phyloP scores from a whole-genome alignment of 1,140 invertebrate species.

The Stegodyphus mimosarum region DNA sequence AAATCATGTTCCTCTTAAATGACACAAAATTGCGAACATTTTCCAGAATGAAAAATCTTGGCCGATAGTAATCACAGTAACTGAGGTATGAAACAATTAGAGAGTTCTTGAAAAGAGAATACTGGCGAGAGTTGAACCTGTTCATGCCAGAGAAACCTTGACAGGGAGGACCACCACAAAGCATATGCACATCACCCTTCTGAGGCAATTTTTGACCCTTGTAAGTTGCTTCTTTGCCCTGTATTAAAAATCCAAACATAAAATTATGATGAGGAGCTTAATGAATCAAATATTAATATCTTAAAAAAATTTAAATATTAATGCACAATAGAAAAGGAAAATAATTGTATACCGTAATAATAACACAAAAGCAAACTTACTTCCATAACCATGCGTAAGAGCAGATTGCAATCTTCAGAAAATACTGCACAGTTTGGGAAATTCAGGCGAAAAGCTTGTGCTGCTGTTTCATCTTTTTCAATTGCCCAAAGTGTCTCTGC shows the following conservation, averaged over 20 bases:
- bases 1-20: slow-evolving; percentile 82
- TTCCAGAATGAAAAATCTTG: slow-evolving; percentile 86
- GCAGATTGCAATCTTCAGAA: slow-evolving; percentile 82
- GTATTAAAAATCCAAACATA: slow-evolving; percentile 20
- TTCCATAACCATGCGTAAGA: slow-evolving; percentile 77
- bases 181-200: slow-evolving; percentile 84
- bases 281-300: not conserved
- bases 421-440: slow-evolving; percentile 81
- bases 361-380: slow-evolving; percentile 66
- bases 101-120: slow-evolving; percentile 86
- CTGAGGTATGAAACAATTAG: slow-evolving; percentile 85
- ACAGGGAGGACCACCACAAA: slow-evolving; percentile 91
- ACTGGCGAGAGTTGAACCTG: slow-evolving; percentile 86
- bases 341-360: not conserved
- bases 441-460: slow-evolving; percentile 83
- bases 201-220: slow-evolving; percentile 77
- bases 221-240: slow-evolving; percentile 72
- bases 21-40: slow-evolving; percentile 89
- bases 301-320: not conserved
- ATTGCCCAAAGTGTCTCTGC: slow-evolving; percentile 83
- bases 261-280: not conserved
- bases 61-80: slow-evolving; percentile 88
- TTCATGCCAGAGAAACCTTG: slow-evolving; percentile 94
- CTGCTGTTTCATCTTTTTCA: slow-evolving; percentile 82
- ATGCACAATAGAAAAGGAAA: not conserved